Conservation (phyloP, 2,888 invertebrate genomes). For the Tiliacea aurago region DNA sequence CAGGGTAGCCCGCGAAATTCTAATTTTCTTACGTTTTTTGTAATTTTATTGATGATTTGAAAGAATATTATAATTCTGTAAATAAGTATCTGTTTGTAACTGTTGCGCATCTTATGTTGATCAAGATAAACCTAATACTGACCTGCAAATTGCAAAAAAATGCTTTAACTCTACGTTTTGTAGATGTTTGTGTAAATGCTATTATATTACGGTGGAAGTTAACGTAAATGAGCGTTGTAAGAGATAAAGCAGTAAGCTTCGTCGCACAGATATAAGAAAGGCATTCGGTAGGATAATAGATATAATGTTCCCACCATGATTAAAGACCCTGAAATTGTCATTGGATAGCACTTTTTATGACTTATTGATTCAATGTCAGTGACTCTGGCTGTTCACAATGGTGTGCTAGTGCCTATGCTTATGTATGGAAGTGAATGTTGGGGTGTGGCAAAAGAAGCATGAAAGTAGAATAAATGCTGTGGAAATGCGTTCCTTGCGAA, state of each 20-base stretch:
- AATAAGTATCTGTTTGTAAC: neutral
- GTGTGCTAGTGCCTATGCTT: too few relatives aligned
- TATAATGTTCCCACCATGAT: neutral
- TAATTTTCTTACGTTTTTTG: neutral
- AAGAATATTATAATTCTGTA: neutral
- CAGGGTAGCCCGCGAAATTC: neutral
- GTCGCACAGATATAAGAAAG: neutral
- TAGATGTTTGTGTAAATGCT: conserved; percentile 8
- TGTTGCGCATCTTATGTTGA: too few relatives aligned
- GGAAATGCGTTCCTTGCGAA: too few relatives aligned
- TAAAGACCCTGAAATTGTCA: neutral
- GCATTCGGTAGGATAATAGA: neutral
- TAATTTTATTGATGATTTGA: neutral
- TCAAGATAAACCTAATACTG: neutral
- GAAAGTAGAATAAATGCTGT: too few relatives aligned
- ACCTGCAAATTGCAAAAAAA: too few relatives aligned
- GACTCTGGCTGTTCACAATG: too few relatives aligned
- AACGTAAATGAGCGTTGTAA: neutral
- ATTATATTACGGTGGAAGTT: conserved; percentile 18
- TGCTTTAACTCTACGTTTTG: neutral
- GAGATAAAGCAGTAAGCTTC: neutral
- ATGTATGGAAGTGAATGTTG: too few relatives aligned
- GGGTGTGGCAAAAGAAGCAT: too few relatives aligned
- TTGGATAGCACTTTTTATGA: neutral
- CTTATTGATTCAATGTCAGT: conserved; percentile 3